These are phyloP conservation scores for Antennarius striatus DNA, from an alignment of 2,113 vertebrate species.

Conservation along the genomic window DNA sequence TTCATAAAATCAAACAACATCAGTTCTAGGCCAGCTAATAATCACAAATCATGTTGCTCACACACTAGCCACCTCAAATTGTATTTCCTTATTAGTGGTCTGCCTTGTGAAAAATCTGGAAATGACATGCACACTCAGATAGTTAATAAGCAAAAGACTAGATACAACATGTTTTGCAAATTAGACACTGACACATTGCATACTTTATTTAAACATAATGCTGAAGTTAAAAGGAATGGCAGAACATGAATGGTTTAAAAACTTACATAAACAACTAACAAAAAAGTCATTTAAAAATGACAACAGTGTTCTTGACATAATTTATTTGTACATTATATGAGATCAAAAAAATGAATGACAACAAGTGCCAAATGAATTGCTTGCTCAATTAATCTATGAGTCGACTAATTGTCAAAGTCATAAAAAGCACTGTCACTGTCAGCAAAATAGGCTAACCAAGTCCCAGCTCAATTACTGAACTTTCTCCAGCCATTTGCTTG, in stretches of 20 bases:
- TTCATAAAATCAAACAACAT: constrained; percentile 60
- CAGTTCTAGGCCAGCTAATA: constrained; percentile 46
- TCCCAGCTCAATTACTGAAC: no score
- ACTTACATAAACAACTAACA: constrained; percentile 3
- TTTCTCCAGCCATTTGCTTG: background rate
- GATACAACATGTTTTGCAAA: constrained; percentile 51
- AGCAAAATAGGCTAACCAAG: no score
- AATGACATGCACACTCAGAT: constrained; percentile 63
- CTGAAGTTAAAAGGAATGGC: background rate
- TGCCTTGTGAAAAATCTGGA: constrained; percentile 64
- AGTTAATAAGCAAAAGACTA: constrained; percentile 61
- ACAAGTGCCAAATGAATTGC: no score
- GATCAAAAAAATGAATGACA: background rate
- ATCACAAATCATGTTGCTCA: constrained; percentile 50
- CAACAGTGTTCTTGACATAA: no score
- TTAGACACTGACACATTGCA: constrained; percentile 48
- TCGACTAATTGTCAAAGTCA: no score
- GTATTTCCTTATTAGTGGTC: constrained; percentile 51
- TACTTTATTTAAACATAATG: constrained; percentile 44
- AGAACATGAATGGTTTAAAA: constrained; percentile 22
- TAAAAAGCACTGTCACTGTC: background rate
- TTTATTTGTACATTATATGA: constrained; percentile 6
- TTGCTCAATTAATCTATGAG: no score
- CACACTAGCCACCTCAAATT: constrained; percentile 42
- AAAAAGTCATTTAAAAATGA: no score